Conservation (phyloP, 2,113 vertebrate genomes). For the Macrotus californicus region DNA sequence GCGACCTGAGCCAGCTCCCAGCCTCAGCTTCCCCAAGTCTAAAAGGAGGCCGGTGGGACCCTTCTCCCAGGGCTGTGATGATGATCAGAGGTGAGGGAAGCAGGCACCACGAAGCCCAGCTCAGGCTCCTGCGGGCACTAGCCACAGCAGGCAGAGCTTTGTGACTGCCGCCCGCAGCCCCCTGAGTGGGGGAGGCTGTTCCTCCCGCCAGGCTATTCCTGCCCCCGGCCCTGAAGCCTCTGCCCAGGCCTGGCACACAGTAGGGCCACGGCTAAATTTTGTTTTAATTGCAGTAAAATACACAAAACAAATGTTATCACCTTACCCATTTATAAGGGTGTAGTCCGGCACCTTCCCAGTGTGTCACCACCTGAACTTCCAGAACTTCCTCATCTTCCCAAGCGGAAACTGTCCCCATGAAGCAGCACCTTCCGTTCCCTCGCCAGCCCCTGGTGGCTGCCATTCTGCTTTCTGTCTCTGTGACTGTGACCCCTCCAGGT, state of each 20-base stretch:
- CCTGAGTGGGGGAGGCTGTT: neutral
- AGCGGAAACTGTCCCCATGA: no score
- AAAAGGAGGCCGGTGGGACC: neutral
- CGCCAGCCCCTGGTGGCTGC: neutral
- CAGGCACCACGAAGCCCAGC: neutral
- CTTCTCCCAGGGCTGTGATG: neutral
- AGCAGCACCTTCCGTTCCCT: no score
- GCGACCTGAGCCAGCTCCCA: neutral
- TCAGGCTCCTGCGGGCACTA: neutral
- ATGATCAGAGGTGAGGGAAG: neutral
- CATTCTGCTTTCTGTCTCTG: neutral
- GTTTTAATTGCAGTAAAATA: neutral
- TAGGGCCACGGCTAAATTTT: neutral
- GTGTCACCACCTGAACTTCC: neutral
- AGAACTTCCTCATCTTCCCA: neutral
- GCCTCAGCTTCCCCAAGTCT: neutral
- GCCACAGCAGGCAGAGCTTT: neutral
- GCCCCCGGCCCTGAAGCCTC: neutral
- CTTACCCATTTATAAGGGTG: rapidly evolving
- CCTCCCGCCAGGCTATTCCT: neutral
- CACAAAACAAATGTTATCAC: rapidly evolving
- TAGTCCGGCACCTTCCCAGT: no score
- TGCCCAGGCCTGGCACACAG: neutral
- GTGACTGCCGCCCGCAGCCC: neutral
- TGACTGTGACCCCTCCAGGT: neutral